Percentiles rank a stretch among this genome's conserved stretches.
Conservation (phyloP, 2,113 vertebrate genomes). For the Anolis carolinensis region DNA sequence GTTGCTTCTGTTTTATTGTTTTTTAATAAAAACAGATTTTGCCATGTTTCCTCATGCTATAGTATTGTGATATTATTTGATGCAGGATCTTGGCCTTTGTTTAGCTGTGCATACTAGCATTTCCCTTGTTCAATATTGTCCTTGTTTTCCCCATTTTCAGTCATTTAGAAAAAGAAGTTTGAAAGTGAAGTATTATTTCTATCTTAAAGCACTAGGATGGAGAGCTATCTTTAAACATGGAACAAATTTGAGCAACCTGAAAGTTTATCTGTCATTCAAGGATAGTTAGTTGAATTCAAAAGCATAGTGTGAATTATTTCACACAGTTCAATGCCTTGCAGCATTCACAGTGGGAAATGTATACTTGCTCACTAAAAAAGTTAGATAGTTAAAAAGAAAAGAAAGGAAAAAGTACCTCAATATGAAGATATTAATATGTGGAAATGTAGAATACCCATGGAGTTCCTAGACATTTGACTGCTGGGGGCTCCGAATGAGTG, state of each 20-base stretch:
- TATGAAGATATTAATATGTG: slow-evolving; percentile 1
- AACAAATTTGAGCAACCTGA: background rate
- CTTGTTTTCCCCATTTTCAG: background rate
- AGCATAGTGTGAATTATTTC: background rate
- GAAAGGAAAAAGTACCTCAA: background rate
- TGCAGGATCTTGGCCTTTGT: no score
- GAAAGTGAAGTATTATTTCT: background rate
- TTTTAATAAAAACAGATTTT: no score
- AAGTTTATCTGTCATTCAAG: background rate
- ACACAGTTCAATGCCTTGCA: background rate
- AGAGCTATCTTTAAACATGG: background rate
- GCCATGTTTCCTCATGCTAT: no score
- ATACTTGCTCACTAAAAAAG: background rate
- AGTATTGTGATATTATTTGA: no score
- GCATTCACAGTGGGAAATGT: background rate
- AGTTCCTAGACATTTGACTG: background rate
- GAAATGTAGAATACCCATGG: background rate
- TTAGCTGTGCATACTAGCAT: no score
- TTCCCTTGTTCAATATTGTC: no score
- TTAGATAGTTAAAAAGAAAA: background rate
- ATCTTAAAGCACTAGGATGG: background rate
- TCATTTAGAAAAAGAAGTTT: background rate
- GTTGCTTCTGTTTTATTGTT: no score
- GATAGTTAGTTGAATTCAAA: background rate
- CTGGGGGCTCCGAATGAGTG: background rate